Conservation (phyloP, 2,113 vertebrate species). For the Bucco capensis region DNA sequence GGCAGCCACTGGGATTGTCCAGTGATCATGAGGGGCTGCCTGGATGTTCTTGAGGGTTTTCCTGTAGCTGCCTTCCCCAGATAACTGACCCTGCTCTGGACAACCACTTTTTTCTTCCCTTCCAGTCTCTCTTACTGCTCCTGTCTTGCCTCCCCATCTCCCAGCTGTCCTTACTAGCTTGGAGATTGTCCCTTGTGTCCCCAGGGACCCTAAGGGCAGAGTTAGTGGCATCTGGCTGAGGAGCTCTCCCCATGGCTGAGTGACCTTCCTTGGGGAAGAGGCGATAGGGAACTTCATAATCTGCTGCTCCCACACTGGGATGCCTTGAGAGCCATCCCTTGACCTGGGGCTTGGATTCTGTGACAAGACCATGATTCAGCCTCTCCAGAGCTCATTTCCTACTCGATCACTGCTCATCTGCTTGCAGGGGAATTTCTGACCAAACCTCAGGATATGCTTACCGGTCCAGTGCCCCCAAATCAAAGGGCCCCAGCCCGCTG, state of each 20-base stretch:
- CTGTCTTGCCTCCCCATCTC: neutral
- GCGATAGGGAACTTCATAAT: fast-evolving
- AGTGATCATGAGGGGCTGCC: fast-evolving
- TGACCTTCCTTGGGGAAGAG: neutral
- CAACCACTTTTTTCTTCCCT: fast-evolving
- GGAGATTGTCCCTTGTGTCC: neutral
- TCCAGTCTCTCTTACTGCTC: neutral
- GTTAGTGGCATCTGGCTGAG: neutral
- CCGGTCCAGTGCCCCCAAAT: neutral
- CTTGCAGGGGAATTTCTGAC: slow-evolving; percentile 15
- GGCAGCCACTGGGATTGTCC: neutral
- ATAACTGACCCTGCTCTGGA: neutral
- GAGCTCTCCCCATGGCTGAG: neutral
- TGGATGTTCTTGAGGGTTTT: neutral
- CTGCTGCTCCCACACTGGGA: neutral
- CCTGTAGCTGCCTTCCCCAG: neutral
- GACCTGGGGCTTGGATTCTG: neutral
- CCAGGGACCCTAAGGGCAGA: neutral
- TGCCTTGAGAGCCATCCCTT: neutral
- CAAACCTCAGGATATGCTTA: neutral
- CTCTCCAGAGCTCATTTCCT: slow-evolving; percentile 29
- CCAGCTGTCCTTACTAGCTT: neutral
- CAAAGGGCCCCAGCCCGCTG: neutral
- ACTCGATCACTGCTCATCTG: neutral
- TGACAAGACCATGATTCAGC: slow-evolving; percentile 12